These are phyloP conservation scores for Podarcis lilfordi DNA, from an alignment of 2,797 vertebrate species.

Conservation along the genomic window DNA sequence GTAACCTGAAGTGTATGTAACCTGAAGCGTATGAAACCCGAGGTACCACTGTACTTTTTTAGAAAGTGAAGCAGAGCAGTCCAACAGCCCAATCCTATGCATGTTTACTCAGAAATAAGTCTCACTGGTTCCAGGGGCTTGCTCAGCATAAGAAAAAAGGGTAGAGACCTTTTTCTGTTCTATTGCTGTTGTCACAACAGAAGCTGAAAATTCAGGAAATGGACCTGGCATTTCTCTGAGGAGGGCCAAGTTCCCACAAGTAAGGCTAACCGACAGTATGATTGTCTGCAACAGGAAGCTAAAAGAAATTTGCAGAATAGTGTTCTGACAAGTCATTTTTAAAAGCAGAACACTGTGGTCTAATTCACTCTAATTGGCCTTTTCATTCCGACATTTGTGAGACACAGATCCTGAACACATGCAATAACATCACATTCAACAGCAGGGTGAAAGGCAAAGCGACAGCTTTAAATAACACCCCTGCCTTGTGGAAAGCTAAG, in stretches of 20 bases:
- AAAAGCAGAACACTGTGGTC: neutral
- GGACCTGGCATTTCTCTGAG: neutral
- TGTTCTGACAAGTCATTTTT: neutral
- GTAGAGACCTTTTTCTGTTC: neutral
- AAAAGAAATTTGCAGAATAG: neutral
- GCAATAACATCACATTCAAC: neutral
- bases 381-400: neutral
- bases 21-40: no score
- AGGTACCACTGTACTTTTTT: no score
- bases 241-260: neutral
- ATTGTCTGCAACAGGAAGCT: neutral
- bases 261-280: no score
- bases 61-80: neutral
- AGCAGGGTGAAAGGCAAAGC: conserved; percentile 21
- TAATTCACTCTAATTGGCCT: conserved; percentile 16
- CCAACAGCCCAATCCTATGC: neutral
- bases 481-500: conserved; percentile 11
- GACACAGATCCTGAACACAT: conserved; percentile 14
- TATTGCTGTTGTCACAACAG: no score
- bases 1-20: no score
- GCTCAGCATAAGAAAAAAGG: neutral
- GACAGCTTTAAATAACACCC: conserved; percentile 18
- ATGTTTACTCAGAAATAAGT: neutral
- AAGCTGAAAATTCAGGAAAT: neutral
- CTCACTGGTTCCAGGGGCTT: neutral